phyloP scores from a whole-genome alignment of 2,797 vertebrate genomes.

The Micropoecilia bifurca region DNA sequence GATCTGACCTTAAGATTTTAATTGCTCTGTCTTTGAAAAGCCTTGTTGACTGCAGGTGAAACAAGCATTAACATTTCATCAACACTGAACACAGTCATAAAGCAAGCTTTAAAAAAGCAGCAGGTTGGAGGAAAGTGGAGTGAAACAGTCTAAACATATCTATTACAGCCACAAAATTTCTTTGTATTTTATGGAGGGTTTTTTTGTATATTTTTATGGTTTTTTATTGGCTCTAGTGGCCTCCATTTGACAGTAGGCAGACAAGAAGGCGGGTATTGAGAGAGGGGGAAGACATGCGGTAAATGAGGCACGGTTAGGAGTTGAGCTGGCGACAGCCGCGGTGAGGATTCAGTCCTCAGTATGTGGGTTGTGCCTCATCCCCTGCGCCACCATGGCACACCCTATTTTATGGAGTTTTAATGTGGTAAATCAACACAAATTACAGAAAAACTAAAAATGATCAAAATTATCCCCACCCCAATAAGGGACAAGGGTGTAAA shows the following conservation, averaged over 20 bases:
- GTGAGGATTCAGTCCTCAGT: too few species aligned
- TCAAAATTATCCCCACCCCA: neutral
- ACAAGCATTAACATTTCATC: conserved; percentile 3
- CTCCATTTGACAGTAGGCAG: too few species aligned
- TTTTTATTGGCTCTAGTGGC: too few species aligned
- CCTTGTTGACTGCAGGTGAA: neutral
- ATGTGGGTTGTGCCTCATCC: too few species aligned
- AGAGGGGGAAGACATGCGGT: too few species aligned
- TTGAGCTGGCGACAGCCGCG: too few species aligned
- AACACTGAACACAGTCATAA: neutral
- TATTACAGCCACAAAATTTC: neutral
- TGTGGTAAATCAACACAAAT: neutral
- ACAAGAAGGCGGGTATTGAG: too few species aligned
- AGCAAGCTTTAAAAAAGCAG: neutral
- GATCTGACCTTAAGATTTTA: neutral
- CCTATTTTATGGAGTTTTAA: neutral
- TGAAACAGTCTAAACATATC: neutral
- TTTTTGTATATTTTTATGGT: too few species aligned
- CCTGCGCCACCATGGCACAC: too few species aligned
- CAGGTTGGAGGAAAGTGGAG: neutral
- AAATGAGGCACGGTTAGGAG: too few species aligned
- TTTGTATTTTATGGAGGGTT: neutral
- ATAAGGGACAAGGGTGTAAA: too few species aligned
- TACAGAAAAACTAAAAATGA: neutral
- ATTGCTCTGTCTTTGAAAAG: conserved; percentile 13